Evolutionary conservation across 2,888 invertebrate species (phyloP).

Genomic region (Corythucha ciliata): DNA sequence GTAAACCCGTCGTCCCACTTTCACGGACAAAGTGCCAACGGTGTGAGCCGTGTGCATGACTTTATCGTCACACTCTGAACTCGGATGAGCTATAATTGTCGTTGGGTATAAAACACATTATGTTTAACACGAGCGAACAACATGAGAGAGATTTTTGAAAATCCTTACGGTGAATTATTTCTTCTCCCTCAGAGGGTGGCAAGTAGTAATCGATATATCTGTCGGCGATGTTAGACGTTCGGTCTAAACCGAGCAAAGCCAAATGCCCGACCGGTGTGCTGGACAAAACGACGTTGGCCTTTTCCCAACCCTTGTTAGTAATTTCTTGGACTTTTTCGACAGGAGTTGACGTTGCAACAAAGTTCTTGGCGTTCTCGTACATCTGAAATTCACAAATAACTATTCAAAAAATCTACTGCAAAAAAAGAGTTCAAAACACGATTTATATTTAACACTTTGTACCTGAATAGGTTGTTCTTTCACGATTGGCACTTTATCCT

Average conservation of each 20-base stretch:
- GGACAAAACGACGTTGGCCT: conserved; percentile 58
- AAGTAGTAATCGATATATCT: conserved; percentile 64
- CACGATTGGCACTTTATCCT: conserved; percentile 49
- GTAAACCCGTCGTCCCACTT: conserved; percentile 61
- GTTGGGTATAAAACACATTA: not conserved
- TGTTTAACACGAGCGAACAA: not conserved
- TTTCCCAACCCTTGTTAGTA: conserved; percentile 56
- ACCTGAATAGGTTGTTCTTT: conserved; percentile 50
- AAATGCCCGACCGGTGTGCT: conserved; percentile 56
- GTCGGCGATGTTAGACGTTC: conserved; percentile 59
- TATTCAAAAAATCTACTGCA: not conserved
- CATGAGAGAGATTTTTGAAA: not conserved
- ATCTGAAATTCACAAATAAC: conserved; percentile 40
- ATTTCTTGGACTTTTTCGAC: conserved; percentile 38
- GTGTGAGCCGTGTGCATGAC: conserved; percentile 62
- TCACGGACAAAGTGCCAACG: conserved; percentile 59
- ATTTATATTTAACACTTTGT: conserved; percentile 18
- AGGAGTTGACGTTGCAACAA: conserved; percentile 38
- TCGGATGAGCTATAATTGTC: conserved; percentile 46
- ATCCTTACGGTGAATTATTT: conserved; percentile 39
- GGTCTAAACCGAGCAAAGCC: conserved; percentile 57
- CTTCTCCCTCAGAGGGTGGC: conserved; percentile 51
- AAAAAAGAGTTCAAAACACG: not conserved
- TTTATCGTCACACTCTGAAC: conserved; percentile 52
- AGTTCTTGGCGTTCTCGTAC: conserved; percentile 42